Conservation (phyloP, 1,140 invertebrate genomes). For the Bombus confusus region DNA sequence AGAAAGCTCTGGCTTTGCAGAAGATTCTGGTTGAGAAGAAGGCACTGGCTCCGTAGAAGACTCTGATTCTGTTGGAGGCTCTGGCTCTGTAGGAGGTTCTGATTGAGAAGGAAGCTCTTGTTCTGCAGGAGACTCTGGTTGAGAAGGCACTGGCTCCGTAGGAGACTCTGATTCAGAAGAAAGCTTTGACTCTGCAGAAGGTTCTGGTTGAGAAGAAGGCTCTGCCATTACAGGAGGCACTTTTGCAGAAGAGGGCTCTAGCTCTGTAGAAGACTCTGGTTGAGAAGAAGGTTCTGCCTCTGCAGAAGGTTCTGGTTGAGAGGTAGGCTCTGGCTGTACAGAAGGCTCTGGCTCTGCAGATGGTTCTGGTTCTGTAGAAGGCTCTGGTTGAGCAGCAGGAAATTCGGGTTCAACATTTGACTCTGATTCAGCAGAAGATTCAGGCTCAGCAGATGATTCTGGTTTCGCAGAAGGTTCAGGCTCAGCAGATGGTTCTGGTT, state of each 20-base stretch:
- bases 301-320: slow-evolving; percentile 57
- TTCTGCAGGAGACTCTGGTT: slow-evolving; percentile 63
- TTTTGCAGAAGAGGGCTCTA: slow-evolving; percentile 59
- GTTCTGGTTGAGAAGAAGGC: not conserved
- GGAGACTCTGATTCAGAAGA: slow-evolving; percentile 62
- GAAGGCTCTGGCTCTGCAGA: slow-evolving; percentile 64
- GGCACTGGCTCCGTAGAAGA: slow-evolving; percentile 66
- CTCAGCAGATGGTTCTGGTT: slow-evolving; percentile 66
- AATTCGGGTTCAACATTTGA: slow-evolving; percentile 62
- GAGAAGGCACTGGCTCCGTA: slow-evolving; percentile 54
- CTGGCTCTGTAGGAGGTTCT: slow-evolving; percentile 68
- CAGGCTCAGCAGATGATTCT: too few species aligned
- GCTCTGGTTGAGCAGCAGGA: slow-evolving; percentile 55
- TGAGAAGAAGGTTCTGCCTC: slow-evolving; percentile 61
- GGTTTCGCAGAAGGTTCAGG: too few species aligned
- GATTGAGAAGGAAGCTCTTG: slow-evolving; percentile 60
- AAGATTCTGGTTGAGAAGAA: slow-evolving; percentile 63
- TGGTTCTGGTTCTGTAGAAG: slow-evolving; percentile 59
- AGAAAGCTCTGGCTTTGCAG: slow-evolving; percentile 32
- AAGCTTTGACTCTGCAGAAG: too few species aligned
- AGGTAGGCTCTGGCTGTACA: too few species aligned
- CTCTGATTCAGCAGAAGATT: too few species aligned
- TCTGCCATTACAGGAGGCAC: too few species aligned
- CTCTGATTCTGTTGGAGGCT: slow-evolving; percentile 65
- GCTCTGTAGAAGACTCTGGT: slow-evolving; percentile 65